Conservation (phyloP, 2,113 vertebrate genomes). For the Pteronura brasiliensis region DNA sequence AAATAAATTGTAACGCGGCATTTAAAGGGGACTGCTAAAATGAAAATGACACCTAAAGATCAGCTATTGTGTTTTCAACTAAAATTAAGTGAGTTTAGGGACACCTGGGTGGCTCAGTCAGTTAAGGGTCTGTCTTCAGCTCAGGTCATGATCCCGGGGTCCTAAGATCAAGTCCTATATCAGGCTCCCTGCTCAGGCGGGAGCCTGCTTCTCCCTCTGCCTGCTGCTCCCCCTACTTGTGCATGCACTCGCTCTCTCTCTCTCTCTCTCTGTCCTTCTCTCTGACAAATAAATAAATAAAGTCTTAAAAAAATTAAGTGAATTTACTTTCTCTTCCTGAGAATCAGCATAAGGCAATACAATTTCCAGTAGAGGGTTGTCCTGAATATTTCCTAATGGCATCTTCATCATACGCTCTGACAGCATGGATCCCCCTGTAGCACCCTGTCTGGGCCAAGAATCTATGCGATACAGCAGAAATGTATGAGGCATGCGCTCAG, state of each 20-base stretch:
- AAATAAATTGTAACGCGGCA: neutral
- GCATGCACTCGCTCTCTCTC: too few species aligned
- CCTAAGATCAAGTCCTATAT: too few species aligned
- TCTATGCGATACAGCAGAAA: neutral
- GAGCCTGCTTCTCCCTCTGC: too few species aligned
- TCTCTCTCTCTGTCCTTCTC: too few species aligned
- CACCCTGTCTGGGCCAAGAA: neutral
- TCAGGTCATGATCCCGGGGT: too few species aligned
- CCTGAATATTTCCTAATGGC: neutral
- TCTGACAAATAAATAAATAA: too few species aligned
- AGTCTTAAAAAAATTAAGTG: neutral
- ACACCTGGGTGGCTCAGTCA: too few species aligned
- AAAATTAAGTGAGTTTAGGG: neutral
- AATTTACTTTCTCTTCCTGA: neutral
- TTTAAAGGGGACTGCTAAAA: neutral
- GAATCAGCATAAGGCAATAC: neutral
- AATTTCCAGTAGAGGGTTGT: neutral
- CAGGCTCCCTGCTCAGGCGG: too few species aligned
- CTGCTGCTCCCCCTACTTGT: too few species aligned
- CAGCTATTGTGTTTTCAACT: neutral
- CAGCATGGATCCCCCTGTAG: neutral
- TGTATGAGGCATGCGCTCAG: neutral
- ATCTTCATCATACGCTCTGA: neutral
- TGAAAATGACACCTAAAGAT: conserved; percentile 4
- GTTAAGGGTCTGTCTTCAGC: too few species aligned